Conservation (phyloP, 2,797 vertebrate species). For the Protonibea diacanthus region DNA sequence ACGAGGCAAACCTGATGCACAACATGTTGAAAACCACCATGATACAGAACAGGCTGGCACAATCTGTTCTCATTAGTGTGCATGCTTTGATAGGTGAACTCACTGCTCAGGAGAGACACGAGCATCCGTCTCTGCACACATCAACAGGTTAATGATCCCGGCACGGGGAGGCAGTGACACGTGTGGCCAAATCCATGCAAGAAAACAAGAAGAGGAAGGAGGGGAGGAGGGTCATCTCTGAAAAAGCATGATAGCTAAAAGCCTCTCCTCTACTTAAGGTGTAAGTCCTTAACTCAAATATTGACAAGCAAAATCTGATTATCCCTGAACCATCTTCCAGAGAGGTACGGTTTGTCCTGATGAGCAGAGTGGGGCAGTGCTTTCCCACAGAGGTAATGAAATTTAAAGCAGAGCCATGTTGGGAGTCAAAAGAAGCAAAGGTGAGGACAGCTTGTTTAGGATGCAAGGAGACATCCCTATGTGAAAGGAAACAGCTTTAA, state of each 20-base stretch:
- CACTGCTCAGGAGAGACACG: conserved; percentile 9
- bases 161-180: conserved; percentile 9
- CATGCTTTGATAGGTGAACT: not conserved
- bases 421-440: not conserved
- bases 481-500: not conserved
- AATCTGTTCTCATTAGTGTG: conserved; percentile 41
- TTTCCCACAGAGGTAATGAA: not conserved
- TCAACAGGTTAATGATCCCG: conserved; percentile 63
- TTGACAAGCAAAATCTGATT: conserved; percentile 27
- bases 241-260: not conserved
- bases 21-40: not conserved
- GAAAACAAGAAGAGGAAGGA: not conserved
- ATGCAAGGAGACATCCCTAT: not conserved
- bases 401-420: not conserved
- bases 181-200: conserved; percentile 40
- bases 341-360: not conserved
- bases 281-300: conserved; percentile 15
- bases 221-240: too few relatives aligned
- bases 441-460: not conserved
- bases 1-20: not conserved
- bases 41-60: not conserved
- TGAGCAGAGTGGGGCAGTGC: not conserved
- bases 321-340: not conserved
- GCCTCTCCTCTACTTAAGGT: conserved; percentile 17
- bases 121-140: conserved; percentile 27